A percentile compares a stretch with the other conserved stretches of the same genome.
phyloP scores from a whole-genome alignment of 2,113 vertebrate species.

The Alaudala cheleensis region DNA sequence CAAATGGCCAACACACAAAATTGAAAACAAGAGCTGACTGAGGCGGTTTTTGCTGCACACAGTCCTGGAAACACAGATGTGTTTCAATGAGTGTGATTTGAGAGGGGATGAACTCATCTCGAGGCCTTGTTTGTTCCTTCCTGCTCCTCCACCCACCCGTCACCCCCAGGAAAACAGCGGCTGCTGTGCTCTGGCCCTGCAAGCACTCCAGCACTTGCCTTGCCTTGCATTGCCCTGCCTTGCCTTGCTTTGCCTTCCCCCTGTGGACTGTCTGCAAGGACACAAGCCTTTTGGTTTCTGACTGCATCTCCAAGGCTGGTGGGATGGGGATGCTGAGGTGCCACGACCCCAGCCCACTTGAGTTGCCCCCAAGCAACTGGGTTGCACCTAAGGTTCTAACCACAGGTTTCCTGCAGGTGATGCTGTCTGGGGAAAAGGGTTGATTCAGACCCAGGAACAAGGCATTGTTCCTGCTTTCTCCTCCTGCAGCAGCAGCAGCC shows the following conservation, averaged over 20 bases:
- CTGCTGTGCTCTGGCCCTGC: background rate
- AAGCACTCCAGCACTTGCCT: accelerated
- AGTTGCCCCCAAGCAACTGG: accelerated
- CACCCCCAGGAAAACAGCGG: background rate
- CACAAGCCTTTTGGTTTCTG: background rate
- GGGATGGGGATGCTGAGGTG: background rate
- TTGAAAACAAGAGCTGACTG: constrained; percentile 26
- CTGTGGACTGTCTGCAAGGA: background rate
- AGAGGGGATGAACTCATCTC: constrained; percentile 52
- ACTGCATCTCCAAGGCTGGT: accelerated
- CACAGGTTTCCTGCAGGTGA: accelerated
- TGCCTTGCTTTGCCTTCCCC: background rate
- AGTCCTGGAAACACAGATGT: constrained; percentile 50
- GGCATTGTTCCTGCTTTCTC: background rate
- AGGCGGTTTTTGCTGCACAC: background rate
- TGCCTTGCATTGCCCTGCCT: background rate
- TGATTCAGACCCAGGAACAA: background rate
- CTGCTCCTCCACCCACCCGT: constrained; percentile 20
- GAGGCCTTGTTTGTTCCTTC: constrained; percentile 56
- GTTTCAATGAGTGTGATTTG: constrained; percentile 7
- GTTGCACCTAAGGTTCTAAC: background rate
- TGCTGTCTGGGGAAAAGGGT: background rate
- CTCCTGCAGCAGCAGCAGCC: background rate
- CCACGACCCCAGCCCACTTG: accelerated
- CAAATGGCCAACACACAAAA: constrained; percentile 51